phyloP scores from a whole-genome alignment of 2,113 vertebrate genomes.

The Prionailurus viverrinus region DNA sequence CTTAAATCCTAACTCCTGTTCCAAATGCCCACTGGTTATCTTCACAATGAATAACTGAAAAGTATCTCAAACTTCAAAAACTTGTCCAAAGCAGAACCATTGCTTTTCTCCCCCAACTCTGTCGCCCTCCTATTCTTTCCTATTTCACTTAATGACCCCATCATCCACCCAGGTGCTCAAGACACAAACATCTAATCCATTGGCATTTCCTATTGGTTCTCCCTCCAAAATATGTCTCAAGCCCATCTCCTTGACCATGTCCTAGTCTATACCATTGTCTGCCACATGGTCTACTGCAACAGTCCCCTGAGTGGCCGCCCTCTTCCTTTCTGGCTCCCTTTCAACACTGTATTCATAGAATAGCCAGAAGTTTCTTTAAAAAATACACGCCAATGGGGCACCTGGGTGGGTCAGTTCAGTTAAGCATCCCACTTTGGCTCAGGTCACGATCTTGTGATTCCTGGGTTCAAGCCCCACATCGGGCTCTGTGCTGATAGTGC shows the following conservation, averaged over 20 bases:
- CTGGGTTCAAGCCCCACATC: too few relatives aligned
- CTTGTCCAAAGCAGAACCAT: background rate
- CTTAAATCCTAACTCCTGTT: background rate
- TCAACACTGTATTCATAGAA: background rate
- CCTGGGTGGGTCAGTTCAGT: background rate
- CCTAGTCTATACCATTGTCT: background rate
- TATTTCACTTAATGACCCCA: background rate
- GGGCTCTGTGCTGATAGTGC: too few relatives aligned
- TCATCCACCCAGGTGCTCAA: background rate
- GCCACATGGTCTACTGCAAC: background rate
- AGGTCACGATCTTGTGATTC: too few relatives aligned
- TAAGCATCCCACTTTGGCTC: too few relatives aligned
- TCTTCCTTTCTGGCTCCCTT: background rate
- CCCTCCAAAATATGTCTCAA: background rate
- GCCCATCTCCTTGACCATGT: background rate
- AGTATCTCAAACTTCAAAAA: slow-evolving; percentile 19
- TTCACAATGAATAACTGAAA: slow-evolving; percentile 7
- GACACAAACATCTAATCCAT: background rate
- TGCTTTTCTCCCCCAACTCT: background rate
- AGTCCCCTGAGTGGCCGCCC: background rate
- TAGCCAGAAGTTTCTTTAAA: background rate
- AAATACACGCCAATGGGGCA: background rate
- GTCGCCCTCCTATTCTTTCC: background rate
- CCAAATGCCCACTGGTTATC: background rate
- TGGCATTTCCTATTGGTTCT: background rate